Conservation (phyloP, 2,888 invertebrate genomes). For the Aethes cnicana region DNA sequence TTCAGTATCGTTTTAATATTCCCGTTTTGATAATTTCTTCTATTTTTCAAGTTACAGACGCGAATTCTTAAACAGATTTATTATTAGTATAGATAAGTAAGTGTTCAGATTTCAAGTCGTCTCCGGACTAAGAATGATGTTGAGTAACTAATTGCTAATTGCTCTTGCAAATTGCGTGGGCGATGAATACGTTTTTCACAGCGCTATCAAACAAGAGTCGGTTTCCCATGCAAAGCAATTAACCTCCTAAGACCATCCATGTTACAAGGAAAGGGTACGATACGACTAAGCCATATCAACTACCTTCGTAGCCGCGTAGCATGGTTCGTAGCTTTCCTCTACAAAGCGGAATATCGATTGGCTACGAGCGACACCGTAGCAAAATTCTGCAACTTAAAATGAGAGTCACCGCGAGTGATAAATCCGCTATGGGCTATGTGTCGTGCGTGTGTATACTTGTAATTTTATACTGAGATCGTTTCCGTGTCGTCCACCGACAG, state of each 20-base stretch:
- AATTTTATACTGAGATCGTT: neutral
- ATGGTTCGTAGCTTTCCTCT: no score
- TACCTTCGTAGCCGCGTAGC: no score
- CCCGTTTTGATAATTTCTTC: no score
- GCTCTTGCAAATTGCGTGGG: slow-evolving; percentile 5
- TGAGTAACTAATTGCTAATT: slow-evolving; percentile 4
- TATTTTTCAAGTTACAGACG: no score
- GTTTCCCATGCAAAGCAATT: neutral
- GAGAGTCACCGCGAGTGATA: neutral
- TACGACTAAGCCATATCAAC: no score
- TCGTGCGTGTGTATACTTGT: neutral
- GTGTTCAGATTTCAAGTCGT: neutral
- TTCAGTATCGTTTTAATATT: no score
- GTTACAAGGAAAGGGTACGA: neutral
- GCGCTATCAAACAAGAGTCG: neutral
- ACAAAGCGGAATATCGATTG: no score
- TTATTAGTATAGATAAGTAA: no score
- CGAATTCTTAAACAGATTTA: no score
- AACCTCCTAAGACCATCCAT: neutral
- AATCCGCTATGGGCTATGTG: neutral
- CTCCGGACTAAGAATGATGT: neutral
- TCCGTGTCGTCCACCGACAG: neutral
- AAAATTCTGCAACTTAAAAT: neutral
- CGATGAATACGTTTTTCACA: slow-evolving; percentile 8
- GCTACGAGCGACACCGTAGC: no score